Evolutionary conservation across 2,113 vertebrate genomes (phyloP), one percentile per base, ranked within the genome.

Genomic region (Gambusia holbrooki): DNA sequence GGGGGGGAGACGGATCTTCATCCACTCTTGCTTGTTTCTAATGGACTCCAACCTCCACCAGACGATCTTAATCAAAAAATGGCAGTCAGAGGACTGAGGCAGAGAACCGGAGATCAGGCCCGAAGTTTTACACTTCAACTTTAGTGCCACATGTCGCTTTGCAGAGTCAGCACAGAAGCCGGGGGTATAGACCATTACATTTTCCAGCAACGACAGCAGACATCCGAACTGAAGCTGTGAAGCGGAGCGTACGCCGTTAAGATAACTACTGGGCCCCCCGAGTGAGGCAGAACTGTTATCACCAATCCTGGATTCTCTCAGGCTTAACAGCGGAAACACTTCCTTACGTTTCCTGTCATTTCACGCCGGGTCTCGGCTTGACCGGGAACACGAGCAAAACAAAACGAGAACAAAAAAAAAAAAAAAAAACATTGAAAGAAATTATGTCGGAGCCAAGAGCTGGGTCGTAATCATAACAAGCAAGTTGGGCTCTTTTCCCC

Each of bases 381-480:
- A 83, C 66, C 42, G 77, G 40, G 81, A 75, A 74, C 64, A 73
- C 9, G 73, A 74, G 32, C 33, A 71, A 79, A 80, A 74, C 27
- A 66, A 28, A 66, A 37, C 62, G 61, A 30, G 62, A 73, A 27
- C 27, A 45, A 63, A n/a, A 51, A 32, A 68, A 19, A 19, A 15
- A 17, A 42, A 66, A 48, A 19, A 45, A 42, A 68, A 48, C 35
- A 37, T 37, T 12, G 35, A 37, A 37, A 12, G 35, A 19, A 42
- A 68, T 68, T 30, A 66, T 82, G 86, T 90, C 79, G 81, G 82
- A 76, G 17, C 61, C 37, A 77, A 79, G 74, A 71, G 63, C n/a
- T 13, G 32, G 33, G 33, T 25, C n/a, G 42, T 67, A 84, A 78
- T 86, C 87, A 92, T 77, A 92, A 91, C 88, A 89, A 88, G 75